Conservation (phyloP, 1,140 invertebrate genomes). For the Drosophila erecta region DNA sequence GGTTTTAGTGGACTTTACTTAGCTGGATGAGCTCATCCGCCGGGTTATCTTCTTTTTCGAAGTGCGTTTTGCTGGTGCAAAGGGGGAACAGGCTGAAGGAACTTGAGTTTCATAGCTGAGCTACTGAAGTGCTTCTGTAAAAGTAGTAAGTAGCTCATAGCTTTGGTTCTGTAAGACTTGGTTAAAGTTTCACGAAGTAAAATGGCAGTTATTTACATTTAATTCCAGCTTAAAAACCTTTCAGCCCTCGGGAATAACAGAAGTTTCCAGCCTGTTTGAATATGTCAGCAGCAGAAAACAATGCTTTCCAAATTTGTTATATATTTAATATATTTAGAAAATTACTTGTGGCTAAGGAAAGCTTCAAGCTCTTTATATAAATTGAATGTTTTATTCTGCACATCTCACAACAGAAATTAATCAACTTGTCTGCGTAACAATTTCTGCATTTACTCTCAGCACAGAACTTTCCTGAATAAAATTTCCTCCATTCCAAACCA, state of each 20-base stretch:
- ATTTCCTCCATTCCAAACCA: constrained; percentile 4
- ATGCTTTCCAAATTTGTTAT: too few species aligned
- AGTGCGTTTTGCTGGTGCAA: neutral
- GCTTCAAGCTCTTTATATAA: neutral
- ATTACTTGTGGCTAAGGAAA: too few species aligned
- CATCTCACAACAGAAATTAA: constrained; percentile 3
- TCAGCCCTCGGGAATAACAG: too few species aligned
- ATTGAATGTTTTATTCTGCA: neutral
- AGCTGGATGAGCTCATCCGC: constrained; percentile 40
- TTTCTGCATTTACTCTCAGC: constrained; percentile 11
- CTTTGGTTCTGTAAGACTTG: neutral
- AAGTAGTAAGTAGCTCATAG: too few species aligned
- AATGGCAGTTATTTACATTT: too few species aligned
- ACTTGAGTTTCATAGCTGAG: neutral
- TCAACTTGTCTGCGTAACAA: constrained; percentile 2
- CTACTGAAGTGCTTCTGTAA: neutral
- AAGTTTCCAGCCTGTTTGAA: too few species aligned
- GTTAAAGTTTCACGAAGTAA: neutral
- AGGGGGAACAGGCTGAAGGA: neutral
- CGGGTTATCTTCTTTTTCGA: constrained; percentile 14
- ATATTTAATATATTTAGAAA: too few species aligned
- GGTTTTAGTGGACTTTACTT: constrained; percentile 32
- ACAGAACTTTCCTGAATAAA: constrained; percentile 4
- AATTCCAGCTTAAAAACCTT: too few species aligned
- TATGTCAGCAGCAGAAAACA: too few species aligned